Evolutionary conservation across 2,113 vertebrate genomes (phyloP).

Genomic region (Vulpes vulpes): DNA sequence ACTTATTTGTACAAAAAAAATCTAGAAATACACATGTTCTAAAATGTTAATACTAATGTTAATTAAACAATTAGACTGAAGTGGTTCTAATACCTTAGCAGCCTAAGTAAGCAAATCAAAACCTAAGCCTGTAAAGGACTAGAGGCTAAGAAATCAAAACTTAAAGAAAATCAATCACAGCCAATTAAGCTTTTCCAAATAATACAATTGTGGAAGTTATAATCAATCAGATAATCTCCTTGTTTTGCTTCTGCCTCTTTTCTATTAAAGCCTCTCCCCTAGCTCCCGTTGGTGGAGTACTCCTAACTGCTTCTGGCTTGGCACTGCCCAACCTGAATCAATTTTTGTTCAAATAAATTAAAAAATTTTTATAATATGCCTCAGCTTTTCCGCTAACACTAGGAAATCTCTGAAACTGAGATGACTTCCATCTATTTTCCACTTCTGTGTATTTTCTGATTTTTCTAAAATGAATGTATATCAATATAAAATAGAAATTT

Average conservation of each 20-base stretch:
- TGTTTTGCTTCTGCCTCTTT: background rate
- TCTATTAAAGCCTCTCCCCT: background rate
- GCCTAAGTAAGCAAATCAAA: background rate
- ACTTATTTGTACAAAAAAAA: background rate
- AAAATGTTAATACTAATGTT: background rate
- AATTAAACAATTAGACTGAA: background rate
- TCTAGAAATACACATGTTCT: background rate
- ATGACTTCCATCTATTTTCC: background rate
- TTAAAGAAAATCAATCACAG: background rate
- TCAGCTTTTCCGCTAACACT: background rate
- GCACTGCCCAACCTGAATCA: background rate
- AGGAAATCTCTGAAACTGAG: background rate
- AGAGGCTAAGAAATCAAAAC: background rate
- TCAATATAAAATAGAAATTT: slow-evolving; percentile 8
- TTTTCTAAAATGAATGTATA: slow-evolving; percentile 27
- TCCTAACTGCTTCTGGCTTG: background rate
- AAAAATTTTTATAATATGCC: background rate
- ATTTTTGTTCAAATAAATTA: background rate
- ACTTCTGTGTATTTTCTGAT: background rate
- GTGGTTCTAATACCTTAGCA: background rate
- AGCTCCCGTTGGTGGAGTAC: too few relatives aligned
- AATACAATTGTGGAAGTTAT: background rate
- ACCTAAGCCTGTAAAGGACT: background rate
- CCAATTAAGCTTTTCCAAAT: background rate
- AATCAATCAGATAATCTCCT: background rate